Base-by-base conservation (phyloP, 2,888 invertebrate genomes). In the Calliphora vomitoria region DNA sequence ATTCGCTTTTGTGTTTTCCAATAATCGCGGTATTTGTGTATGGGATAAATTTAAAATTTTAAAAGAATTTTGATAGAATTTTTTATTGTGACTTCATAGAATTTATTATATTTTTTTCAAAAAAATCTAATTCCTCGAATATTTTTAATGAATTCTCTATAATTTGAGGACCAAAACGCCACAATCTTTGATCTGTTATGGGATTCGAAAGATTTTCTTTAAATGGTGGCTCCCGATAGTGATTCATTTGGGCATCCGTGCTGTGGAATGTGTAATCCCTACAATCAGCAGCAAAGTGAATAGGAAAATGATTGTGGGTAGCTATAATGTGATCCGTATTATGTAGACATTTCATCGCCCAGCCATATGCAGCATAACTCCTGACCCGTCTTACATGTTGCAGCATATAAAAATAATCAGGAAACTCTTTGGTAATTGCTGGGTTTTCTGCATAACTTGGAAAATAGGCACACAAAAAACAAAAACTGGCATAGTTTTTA, bases 271-370 rank as follows among this genome's bases (percentile, higher is more conserved):
- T 95, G 93, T 96, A 97, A 74, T 97, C 96, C 25, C 96, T 96
- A 93, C 98, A 98, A 31, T 95, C 95, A 50, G 97, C 96, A 15
- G 98, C 94, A 92, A 97, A 98, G 78, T 97, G 96, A 90, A 98
- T 94, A 25, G 98, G 97, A 93, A 97, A 98, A 94, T 98, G 98
- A 94, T 98, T 98, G 94, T 98, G 98, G 88, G 98, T 94, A 31
- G 97, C 97, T 55, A 98, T 95, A 72, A 97, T 97, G 91, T 96
- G 96, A 90, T 97, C 96, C 25, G 98, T 97, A 94, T 97, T 97
- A 94, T 98, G 98, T 94, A 98, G 97, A 93, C 98, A 98, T 94
- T 98, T 98, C 90, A 97, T 96, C 93, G 98, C 98, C 93, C 96
- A 96, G 89, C 97, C 97, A 0, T 97, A 97, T 93, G 97, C 97